Evolutionary conservation across 2,113 vertebrate species (phyloP).

Genomic region (Eidolon helvum): DNA sequence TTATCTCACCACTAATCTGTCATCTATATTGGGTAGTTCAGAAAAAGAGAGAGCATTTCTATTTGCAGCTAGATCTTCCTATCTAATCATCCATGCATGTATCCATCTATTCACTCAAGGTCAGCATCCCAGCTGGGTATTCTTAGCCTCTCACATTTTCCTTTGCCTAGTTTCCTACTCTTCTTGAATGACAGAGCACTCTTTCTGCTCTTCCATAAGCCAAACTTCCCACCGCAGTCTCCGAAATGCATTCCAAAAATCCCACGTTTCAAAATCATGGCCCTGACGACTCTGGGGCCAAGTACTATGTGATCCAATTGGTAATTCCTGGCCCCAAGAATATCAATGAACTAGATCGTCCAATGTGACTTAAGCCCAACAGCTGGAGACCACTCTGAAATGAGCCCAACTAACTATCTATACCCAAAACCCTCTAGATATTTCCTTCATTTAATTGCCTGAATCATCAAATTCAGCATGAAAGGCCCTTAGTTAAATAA

Average conservation of each 20-base stretch:
- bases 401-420: neutral
- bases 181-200: neutral
- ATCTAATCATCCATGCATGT: neutral
- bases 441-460: constrained; percentile 26
- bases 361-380: neutral
- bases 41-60: neutral
- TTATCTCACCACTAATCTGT: neutral
- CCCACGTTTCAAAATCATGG: neutral
- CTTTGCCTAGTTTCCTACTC: neutral
- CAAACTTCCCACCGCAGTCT: neutral
- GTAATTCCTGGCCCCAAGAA: neutral
- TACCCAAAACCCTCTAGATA: neutral
- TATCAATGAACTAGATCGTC: neutral
- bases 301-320: neutral
- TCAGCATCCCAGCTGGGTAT: neutral
- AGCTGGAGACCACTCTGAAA: neutral
- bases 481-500: neutral
- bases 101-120: neutral
- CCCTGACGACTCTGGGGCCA: neutral
- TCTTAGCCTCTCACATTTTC: neutral
- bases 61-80: neutral
- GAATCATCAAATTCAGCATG: neutral
- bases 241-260: neutral
- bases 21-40: neutral
- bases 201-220: neutral